Evolutionary conservation across 2,113 vertebrate species (phyloP).

Genomic region (Trichomycterus rosablanca): DNA sequence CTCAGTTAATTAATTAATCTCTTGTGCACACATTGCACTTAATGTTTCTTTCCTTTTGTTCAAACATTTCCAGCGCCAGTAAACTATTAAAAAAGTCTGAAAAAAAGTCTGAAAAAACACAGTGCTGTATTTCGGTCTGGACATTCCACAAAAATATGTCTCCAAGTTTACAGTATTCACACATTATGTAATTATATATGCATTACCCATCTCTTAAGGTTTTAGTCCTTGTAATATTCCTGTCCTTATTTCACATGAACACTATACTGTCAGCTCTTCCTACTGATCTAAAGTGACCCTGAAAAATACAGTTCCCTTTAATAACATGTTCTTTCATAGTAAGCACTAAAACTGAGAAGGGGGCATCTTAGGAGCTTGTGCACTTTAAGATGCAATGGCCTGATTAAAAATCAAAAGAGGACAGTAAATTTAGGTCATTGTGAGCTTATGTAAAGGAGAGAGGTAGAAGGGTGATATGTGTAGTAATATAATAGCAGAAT

Average conservation of each 20-base stretch:
- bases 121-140: no score
- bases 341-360: constrained; percentile 3
- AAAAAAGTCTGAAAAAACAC: no score
- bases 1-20: no score
- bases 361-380: constrained; percentile 28
- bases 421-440: constrained; percentile 39
- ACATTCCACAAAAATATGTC: no score
- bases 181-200: not conserved
- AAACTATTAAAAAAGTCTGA: no score
- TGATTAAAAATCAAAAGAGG: constrained; percentile 38
- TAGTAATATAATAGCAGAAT: not conserved
- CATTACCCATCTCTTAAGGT: not conserved
- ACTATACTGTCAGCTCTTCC: not conserved
- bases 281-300: no score
- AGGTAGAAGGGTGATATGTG: constrained; percentile 5
- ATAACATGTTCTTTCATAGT: not conserved
- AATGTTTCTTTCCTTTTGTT: no score
- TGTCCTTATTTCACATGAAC: not conserved
- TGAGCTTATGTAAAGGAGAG: constrained; percentile 28
- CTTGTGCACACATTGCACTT: no score
- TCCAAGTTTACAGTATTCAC: no score
- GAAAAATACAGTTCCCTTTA: not conserved
- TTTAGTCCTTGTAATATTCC: not conserved
- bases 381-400: constrained; percentile 36
- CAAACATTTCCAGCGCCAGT: no score